These are phyloP conservation scores for Phaedon cochleariae DNA, from an alignment of 2,888 invertebrate genomes.

Conservation along the genomic window DNA sequence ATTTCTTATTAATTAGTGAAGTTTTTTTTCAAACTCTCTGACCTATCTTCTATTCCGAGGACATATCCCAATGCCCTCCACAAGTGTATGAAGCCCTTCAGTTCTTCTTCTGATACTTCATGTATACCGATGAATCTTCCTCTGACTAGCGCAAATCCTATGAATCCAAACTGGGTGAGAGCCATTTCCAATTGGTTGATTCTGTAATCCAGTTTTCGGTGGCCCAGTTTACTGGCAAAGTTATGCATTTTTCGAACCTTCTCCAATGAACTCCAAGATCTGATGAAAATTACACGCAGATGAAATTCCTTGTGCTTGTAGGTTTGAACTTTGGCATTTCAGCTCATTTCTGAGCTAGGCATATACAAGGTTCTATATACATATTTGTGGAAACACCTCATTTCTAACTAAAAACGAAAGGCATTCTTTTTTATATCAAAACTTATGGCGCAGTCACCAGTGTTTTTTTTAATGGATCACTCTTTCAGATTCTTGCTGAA, in stretches of 20 bases:
- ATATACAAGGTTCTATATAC: too few species aligned
- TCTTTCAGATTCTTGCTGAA: too few species aligned
- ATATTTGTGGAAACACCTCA: too few species aligned
- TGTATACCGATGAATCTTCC: slow-evolving; percentile 69
- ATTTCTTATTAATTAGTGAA: too few species aligned
- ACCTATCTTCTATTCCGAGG: slow-evolving; percentile 85
- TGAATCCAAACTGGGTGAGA: slow-evolving; percentile 86
- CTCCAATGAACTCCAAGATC: slow-evolving; percentile 74
- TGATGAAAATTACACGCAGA: slow-evolving; percentile 48
- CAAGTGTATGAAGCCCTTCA: slow-evolving; percentile 80
- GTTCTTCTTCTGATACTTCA: slow-evolving; percentile 68
- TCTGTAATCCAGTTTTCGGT: slow-evolving; percentile 62
- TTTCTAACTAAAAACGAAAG: too few species aligned
- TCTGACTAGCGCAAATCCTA: slow-evolving; percentile 73
- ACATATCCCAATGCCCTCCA: slow-evolving; percentile 85
- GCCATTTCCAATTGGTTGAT: slow-evolving; percentile 87
- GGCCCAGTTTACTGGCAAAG: slow-evolving; percentile 67
- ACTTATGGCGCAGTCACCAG: too few species aligned
- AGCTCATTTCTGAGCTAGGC: too few species aligned
- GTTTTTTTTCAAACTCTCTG: too few species aligned
- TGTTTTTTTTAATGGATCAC: too few species aligned
- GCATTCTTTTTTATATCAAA: too few species aligned
- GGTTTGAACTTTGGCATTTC: neutral
- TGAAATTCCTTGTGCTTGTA: neutral
- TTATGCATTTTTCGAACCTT: slow-evolving; percentile 75